A percentile compares a stretch with the other conserved stretches of the same genome.
phyloP scores from a whole-genome alignment of 2,888 invertebrate genomes.

The Himalopsyche anomala region DNA sequence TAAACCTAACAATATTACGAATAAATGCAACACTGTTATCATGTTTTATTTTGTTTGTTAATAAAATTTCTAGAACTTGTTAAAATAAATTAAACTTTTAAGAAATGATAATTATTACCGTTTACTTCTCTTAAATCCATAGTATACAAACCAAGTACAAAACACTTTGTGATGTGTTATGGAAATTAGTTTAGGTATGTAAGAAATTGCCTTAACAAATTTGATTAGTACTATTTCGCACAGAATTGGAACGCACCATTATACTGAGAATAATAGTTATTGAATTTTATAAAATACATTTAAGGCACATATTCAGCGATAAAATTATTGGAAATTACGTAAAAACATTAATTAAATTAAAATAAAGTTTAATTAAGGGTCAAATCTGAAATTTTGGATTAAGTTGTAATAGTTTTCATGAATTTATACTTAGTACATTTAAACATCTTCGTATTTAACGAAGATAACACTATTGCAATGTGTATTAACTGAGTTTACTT shows the following conservation, averaged over 20 bases:
- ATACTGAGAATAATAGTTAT: not conserved
- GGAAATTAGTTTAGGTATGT: conserved; percentile 25
- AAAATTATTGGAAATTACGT: not conserved
- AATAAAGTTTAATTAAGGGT: not conserved
- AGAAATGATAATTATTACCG: not conserved
- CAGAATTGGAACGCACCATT: conserved; percentile 15
- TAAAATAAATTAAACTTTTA: too few relatives aligned
- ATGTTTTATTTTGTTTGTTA: too few relatives aligned
- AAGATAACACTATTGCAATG: too few relatives aligned
- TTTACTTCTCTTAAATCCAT: conserved; percentile 5
- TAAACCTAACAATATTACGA: too few relatives aligned
- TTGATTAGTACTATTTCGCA: conserved; percentile 3
- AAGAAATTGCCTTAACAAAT: conserved; percentile 30
- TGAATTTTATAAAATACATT: not conserved
- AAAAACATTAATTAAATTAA: not conserved
- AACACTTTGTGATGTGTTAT: not conserved
- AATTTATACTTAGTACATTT: too few relatives aligned
- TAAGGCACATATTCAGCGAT: not conserved
- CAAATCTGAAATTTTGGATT: too few relatives aligned
- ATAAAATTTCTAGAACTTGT: too few relatives aligned
- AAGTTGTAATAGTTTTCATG: too few relatives aligned
- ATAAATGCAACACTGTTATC: too few relatives aligned
- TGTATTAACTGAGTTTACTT: too few relatives aligned
- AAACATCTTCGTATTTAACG: too few relatives aligned
- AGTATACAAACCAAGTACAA: not conserved